phyloP scores from a whole-genome alignment of 2,888 invertebrate genomes.

The Smittia sp. region DNA sequence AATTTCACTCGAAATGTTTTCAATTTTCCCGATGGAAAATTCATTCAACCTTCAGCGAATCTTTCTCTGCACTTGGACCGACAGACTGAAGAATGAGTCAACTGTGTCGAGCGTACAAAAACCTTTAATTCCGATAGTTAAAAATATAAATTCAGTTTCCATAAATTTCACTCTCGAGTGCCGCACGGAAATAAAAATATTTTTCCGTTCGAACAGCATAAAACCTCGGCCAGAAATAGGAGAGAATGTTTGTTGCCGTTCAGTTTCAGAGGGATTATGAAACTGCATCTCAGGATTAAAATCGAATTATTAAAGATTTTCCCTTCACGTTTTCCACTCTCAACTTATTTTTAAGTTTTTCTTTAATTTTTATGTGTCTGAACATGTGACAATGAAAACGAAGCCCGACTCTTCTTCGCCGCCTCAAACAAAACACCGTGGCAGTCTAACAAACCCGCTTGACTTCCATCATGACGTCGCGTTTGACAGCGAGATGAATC shows the following conservation, averaged over 20 bases:
- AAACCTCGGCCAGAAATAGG: background rate
- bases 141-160: background rate
- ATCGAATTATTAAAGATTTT: constrained; percentile 40
- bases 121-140: no score
- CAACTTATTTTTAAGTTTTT: constrained; percentile 6
- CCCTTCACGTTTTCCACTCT: background rate
- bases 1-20: background rate
- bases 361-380: background rate
- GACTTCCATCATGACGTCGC: background rate
- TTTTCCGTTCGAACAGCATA: background rate
- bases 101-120: no score
- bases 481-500: background rate
- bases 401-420: background rate
- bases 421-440: no score
- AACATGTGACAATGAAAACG: constrained; percentile 3
- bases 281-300: constrained; percentile 35
- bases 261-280: constrained; percentile 23
- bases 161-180: background rate
- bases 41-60: no score
- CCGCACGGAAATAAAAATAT: background rate
- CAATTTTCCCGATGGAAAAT: no score
- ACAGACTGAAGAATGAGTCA: no score
- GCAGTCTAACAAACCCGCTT: no score
- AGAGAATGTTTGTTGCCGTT: constrained; percentile 23
- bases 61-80: no score